A percentile compares a stretch with the other conserved stretches of the same genome.
phyloP scores from a whole-genome alignment of 1,140 invertebrate genomes.

The Diuraphis noxia region DNA sequence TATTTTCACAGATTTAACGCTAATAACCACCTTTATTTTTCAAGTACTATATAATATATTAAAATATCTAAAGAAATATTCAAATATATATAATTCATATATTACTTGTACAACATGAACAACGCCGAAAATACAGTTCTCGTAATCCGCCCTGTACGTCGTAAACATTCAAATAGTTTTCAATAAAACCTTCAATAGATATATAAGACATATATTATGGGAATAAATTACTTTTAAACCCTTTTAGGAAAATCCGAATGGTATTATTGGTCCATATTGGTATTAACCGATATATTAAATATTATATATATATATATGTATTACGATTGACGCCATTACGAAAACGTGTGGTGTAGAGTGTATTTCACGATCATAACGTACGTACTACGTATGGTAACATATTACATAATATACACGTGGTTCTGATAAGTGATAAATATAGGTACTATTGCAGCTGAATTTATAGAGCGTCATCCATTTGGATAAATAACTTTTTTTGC shows the following conservation, averaged over 20 bases:
- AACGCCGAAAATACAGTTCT: not conserved
- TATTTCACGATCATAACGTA: not conserved
- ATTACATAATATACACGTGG: too few relatives aligned
- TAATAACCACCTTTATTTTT: not conserved
- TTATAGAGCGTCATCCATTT: too few relatives aligned
- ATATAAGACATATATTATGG: not conserved
- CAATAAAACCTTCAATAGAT: not conserved
- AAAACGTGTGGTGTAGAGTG: not conserved
- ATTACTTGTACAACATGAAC: not conserved
- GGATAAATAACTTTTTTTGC: too few relatives aligned
- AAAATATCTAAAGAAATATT: not conserved
- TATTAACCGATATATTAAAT: not conserved
- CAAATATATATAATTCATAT: not conserved
- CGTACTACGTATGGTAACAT: too few relatives aligned
- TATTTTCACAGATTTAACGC: not conserved
- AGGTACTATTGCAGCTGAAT: too few relatives aligned
- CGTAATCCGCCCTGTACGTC: not conserved
- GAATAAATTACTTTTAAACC: conserved; percentile 11
- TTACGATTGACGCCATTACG: not conserved
- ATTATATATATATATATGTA: not conserved
- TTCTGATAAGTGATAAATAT: too few relatives aligned
- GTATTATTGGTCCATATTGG: not conserved
- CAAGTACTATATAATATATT: not conserved
- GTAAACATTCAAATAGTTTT: conserved; percentile 13
- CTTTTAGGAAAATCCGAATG: not conserved